These are phyloP conservation scores for Catocala sponsa DNA, from an alignment of 2,888 invertebrate species.

Conservation along the genomic window DNA sequence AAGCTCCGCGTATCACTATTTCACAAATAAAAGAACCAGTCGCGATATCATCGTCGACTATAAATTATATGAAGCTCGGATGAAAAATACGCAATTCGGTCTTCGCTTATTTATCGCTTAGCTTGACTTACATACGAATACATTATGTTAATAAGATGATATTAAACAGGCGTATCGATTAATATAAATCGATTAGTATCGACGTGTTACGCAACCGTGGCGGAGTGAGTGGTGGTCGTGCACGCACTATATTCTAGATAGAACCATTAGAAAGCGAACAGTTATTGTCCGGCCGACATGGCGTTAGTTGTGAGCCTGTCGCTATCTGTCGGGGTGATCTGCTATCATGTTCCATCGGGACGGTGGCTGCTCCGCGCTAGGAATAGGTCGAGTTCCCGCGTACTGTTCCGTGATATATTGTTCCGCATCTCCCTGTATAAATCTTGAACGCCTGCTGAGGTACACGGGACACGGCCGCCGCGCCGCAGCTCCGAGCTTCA, in stretches of 20 bases:
- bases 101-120: conserved; percentile 83
- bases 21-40: conserved; percentile 88
- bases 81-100: conserved; percentile 85
- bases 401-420: conserved; percentile 86
- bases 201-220: conserved; percentile 50
- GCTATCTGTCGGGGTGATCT: conserved; percentile 79
- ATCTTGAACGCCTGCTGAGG: conserved; percentile 88
- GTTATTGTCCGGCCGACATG: conserved; percentile 62
- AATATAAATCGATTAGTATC: conserved; percentile 62
- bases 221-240: conserved; percentile 36
- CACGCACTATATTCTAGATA: conserved; percentile 47
- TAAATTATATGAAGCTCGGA: conserved; percentile 85
- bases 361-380: conserved; percentile 83
- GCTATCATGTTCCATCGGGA: conserved; percentile 80
- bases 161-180: conserved; percentile 62
- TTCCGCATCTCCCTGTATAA: conserved; percentile 86
- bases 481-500: conserved; percentile 82
- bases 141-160: conserved; percentile 74
- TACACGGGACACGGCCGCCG: conserved; percentile 85
- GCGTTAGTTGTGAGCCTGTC: conserved; percentile 67
- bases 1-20: conserved; percentile 87
- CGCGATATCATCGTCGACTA: conserved; percentile 86
- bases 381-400: conserved; percentile 87
- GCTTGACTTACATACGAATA: conserved; percentile 79
- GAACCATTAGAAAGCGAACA: conserved; percentile 56